Percentiles rank a stretch among this genome's conserved stretches.
Conservation (phyloP, 2,113 vertebrate genomes). For the Nesogale talazaci region DNA sequence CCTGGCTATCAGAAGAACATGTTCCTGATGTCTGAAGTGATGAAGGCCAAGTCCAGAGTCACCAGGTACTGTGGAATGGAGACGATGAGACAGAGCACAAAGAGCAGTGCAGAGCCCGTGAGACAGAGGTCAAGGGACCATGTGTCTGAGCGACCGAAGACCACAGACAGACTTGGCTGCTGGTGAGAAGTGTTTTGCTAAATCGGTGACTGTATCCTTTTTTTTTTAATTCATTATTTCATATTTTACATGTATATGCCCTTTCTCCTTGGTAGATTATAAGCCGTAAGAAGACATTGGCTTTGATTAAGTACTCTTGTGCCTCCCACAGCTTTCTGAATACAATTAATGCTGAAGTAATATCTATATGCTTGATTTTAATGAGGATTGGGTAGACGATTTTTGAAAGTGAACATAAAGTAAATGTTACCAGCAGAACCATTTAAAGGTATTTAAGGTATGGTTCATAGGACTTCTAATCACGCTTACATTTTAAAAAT, state of each 20-base stretch:
- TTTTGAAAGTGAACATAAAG: background rate
- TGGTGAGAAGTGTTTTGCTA: too few species aligned
- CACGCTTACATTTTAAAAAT: background rate
- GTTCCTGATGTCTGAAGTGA: too few species aligned
- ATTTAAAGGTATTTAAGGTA: background rate
- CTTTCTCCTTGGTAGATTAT: slow-evolving; percentile 5
- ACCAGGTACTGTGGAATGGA: too few species aligned
- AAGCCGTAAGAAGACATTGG: background rate
- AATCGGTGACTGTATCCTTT: background rate
- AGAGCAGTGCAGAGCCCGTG: too few species aligned
- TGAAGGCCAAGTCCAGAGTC: too few species aligned
- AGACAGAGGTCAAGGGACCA: too few species aligned
- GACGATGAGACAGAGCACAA: too few species aligned
- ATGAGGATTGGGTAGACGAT: background rate
- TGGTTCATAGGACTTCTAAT: background rate
- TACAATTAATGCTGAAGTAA: background rate
- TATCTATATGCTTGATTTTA: slow-evolving; percentile 29
- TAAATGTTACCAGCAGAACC: background rate
- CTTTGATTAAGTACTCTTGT: background rate
- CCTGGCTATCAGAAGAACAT: too few species aligned
- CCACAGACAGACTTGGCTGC: too few species aligned
- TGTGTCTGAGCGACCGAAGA: too few species aligned
- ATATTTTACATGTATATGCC: background rate
- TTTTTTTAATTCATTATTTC: background rate
- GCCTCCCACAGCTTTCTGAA: background rate